These are phyloP conservation scores for Oncorhynchus masou DNA, from an alignment of 2,113 vertebrate species.

Conservation along the genomic window DNA sequence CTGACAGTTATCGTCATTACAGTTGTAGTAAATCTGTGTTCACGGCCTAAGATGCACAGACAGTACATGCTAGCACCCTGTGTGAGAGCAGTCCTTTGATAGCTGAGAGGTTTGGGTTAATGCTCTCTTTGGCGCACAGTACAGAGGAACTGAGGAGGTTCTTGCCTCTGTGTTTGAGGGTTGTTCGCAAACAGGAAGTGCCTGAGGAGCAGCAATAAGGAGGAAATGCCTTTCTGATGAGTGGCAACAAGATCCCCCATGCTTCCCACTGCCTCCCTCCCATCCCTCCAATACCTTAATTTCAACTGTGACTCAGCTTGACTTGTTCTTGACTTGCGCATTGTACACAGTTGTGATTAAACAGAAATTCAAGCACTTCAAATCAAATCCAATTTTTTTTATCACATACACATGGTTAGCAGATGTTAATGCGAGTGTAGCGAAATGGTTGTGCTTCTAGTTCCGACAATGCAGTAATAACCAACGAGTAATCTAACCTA, in stretches of 20 bases:
- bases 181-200: slow-evolving; percentile 57
- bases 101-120: neutral
- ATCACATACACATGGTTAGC: no score
- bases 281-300: neutral
- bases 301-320: neutral
- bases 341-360: neutral
- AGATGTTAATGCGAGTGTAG: no score
- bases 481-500: no score
- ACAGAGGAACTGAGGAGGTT: neutral
- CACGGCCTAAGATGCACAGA: slow-evolving; percentile 20
- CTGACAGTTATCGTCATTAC: neutral
- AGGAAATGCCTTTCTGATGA: slow-evolving; percentile 77
- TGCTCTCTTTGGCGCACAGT: neutral
- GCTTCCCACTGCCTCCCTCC: slow-evolving; percentile 24
- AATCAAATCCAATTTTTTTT: no score
- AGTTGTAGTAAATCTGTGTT: neutral
- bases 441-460: no score
- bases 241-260: slow-evolving; percentile 43
- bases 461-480: no score
- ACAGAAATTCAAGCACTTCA: neutral
- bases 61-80: neutral
- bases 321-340: neutral
- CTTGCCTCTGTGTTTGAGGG: slow-evolving; percentile 21
- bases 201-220: slow-evolving; percentile 37
- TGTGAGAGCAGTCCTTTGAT: slow-evolving; percentile 21